Evolutionary conservation across 1,140 invertebrate species (phyloP).

Genomic region (Drosophila lini): DNA sequence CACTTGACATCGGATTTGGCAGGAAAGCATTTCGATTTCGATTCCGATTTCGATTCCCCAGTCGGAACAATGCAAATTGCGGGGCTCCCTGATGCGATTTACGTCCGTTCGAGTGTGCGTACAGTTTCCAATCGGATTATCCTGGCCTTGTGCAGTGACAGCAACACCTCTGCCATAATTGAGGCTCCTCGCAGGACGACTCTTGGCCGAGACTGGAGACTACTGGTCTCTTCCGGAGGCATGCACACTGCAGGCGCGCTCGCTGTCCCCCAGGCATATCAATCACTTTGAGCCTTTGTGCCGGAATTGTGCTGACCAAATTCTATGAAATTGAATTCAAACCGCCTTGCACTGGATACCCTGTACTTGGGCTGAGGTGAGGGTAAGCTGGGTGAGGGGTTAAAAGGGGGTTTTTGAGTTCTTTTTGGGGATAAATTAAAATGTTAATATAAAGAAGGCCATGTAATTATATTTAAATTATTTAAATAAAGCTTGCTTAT

Average conservation of each 20-base stretch:
- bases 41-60: not conserved
- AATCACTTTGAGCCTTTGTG: slow-evolving; percentile 27
- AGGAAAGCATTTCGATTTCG: slow-evolving; percentile 2
- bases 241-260: not conserved
- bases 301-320: slow-evolving; percentile 23
- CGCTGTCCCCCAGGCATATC: slow-evolving; percentile 27
- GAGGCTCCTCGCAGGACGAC: not conserved
- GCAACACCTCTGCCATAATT: slow-evolving; percentile 28
- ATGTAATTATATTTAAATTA: not conserved
- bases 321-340: slow-evolving; percentile 36
- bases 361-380: not conserved
- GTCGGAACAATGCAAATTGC: slow-evolving; percentile 5
- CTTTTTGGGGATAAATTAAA: not conserved
- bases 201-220: not conserved
- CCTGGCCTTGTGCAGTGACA: slow-evolving; percentile 13
- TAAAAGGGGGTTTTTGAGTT: not conserved
- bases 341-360: not conserved
- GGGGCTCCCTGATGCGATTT: slow-evolving; percentile 6
- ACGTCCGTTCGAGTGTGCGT: not conserved
- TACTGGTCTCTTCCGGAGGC: not conserved
- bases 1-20: slow-evolving; percentile 14
- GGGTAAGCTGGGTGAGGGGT: not conserved
- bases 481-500: not conserved
- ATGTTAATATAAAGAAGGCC: no score
- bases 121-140: slow-evolving; percentile 31